phyloP scores from a whole-genome alignment of 2,113 vertebrate genomes.

The Psilopogon haemacephalus region DNA sequence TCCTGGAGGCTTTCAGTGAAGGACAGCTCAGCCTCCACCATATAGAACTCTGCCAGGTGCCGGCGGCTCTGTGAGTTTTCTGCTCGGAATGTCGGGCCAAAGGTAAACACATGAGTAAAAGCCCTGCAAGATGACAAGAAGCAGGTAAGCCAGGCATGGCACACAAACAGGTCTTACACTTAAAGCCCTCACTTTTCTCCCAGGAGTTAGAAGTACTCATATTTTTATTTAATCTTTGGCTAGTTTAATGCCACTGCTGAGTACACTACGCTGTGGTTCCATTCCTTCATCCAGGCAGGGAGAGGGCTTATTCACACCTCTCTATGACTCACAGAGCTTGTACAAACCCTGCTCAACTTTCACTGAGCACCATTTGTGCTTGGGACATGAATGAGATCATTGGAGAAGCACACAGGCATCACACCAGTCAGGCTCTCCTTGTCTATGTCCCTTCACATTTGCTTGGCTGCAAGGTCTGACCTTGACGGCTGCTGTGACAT shows the following conservation, averaged over 20 bases:
- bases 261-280: no score
- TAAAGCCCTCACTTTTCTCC: neutral
- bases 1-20: constrained; percentile 89
- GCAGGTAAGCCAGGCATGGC: neutral
- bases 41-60: constrained; percentile 96
- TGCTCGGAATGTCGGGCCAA: constrained; percentile 92
- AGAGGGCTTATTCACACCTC: neutral
- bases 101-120: constrained; percentile 90
- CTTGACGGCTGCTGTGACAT: neutral
- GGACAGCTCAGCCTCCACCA: constrained; percentile 95
- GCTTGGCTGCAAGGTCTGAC: neutral
- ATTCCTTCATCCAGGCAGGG: neutral
- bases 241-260: neutral
- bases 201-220: neutral
- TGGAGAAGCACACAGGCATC: neutral
- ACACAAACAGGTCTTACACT: neutral
- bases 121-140: constrained; percentile 77
- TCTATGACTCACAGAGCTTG: neutral
- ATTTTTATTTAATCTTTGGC: neutral
- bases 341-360: neutral
- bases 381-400: neutral
- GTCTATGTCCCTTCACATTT: accelerated
- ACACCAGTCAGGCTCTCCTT: neutral
- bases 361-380: neutral
- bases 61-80: constrained; percentile 94